Base-by-base conservation (phyloP, 2,113 vertebrate genomes). In the Nicator chloris region DNA sequence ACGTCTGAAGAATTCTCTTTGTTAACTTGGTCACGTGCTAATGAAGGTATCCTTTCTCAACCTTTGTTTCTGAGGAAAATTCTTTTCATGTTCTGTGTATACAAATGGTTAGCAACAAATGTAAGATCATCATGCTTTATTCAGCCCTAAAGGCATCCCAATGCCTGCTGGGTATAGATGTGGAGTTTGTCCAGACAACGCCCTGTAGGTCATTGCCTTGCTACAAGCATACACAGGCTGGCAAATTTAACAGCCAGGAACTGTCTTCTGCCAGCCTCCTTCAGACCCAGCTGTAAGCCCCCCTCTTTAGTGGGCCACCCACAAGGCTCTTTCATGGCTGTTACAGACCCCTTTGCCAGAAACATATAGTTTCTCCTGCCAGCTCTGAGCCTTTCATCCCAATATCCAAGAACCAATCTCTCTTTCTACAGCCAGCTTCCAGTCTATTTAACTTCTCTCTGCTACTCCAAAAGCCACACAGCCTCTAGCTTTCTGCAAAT, bases 311-410 rank as follows among this genome's bases (percentile, higher is more conserved):
- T 66, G 49, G 95, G 90, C 93, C 93, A 93, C 94, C 95, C 96
- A 95, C 94, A 96, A 70, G 93, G 85, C 54, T 95, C 68, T 96
- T 96, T 96, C 92, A 88, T 93, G 93, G 60, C n/a, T 15, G 51
- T 82, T 91, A 63, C n/a, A 91, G n/a, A 19, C 63, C 54, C 33
- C 24, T 80, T 56, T 93, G 79, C 90, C 92, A 95, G 90, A 92
- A 95, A 86, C 54, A 90, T 68, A 86, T 68, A 83, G 90, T 56
- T 96, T 77, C 76, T 92, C 0, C 0, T 92, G 91, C 95, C 95
- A 95, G 82, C 88, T 92, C 85, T 81, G 75, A 95, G 85, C 44
- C 85, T 97, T 96, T 96, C 88, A 96, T 95, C 90, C 79, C 56
- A 35, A 90, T 37, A 92, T 73, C 51, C 85, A 88, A 86, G 85